These are phyloP conservation scores for Willowsia nigromaculata DNA, from an alignment of 2,888 invertebrate genomes.

Conservation along the genomic window DNA sequence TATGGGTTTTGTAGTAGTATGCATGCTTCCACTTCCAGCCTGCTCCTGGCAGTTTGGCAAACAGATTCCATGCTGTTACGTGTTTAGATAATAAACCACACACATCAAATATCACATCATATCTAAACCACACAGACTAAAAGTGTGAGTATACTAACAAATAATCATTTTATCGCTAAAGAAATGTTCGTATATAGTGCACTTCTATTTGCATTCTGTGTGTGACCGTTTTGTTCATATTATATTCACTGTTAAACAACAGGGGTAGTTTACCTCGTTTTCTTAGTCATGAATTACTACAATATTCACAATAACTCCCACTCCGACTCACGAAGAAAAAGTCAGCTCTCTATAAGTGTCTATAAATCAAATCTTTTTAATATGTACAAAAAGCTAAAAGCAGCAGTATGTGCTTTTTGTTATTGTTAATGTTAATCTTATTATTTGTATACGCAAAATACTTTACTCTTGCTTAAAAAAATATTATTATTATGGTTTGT, in stretches of 20 bases:
- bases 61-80: conserved; percentile 23
- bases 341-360: neutral
- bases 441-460: neutral
- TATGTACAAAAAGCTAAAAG: neutral
- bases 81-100: conserved; percentile 48
- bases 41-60: conserved; percentile 28
- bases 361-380: neutral
- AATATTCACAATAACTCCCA: neutral
- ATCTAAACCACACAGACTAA: neutral
- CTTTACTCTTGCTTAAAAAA: neutral
- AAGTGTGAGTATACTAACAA: neutral
- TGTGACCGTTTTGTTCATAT: neutral
- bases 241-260: neutral
- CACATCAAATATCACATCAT: neutral
- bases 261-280: neutral
- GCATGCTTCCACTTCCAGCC: conserved; percentile 29
- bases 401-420: neutral
- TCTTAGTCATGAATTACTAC: neutral
- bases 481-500: neutral
- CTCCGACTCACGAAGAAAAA: neutral
- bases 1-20: neutral
- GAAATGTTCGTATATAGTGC: neutral
- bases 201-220: neutral
- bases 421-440: conserved; percentile 1
- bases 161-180: neutral